phyloP scores from a whole-genome alignment of 2,888 invertebrate genomes.

The Julus scandinavius region DNA sequence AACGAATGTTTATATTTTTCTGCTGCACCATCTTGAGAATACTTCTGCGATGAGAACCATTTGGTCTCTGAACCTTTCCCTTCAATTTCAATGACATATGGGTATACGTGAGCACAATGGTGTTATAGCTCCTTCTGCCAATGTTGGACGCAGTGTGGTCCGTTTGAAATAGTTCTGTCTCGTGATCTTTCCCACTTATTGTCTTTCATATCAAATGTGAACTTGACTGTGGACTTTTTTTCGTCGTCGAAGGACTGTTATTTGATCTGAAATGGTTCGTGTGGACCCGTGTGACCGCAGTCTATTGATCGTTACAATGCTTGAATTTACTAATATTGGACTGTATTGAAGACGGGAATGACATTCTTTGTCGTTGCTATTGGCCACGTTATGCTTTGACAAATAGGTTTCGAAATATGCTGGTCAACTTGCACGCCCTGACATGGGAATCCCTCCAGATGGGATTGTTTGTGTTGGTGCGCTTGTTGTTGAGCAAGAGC shows the following conservation, averaged over 20 bases:
- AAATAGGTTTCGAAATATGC: conserved; percentile 2
- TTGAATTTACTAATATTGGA: conserved; percentile 45
- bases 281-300: conserved; percentile 45
- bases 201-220: conserved; percentile 37
- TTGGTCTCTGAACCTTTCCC: conserved; percentile 38
- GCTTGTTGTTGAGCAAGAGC: neutral
- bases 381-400: conserved; percentile 43
- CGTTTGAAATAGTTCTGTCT: conserved; percentile 35
- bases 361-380: conserved; percentile 40
- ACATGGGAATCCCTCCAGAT: conserved; percentile 38
- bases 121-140: neutral
- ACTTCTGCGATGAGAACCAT: neutral
- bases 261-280: conserved; percentile 45
- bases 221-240: conserved; percentile 31
- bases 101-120: neutral
- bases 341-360: conserved; percentile 13
- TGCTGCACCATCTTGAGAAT: neutral
- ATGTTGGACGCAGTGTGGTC: neutral
- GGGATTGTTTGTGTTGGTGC: conserved; percentile 30
- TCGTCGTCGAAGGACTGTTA: conserved; percentile 19
- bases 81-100: conserved; percentile 42
- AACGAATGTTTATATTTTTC: conserved; percentile 15
- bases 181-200: conserved; percentile 43
- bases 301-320: conserved; percentile 45
- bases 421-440: conserved; percentile 3